Evolutionary conservation across 37 sponge, comb jelly and placozoan species (phyloP).

Genomic region (Trichoplax adhaerens): DNA sequence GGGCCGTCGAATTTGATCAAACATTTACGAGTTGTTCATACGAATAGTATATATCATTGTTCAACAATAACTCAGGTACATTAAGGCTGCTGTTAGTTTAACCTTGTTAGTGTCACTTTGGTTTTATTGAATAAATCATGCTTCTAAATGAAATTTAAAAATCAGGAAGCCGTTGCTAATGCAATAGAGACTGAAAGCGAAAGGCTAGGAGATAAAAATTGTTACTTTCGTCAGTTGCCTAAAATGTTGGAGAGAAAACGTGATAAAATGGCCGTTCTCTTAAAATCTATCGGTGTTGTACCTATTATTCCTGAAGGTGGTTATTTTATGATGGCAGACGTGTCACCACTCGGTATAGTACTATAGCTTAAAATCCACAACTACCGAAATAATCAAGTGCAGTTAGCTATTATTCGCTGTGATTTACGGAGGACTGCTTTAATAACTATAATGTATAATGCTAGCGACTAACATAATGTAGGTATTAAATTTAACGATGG

Average conservation of each 20-base stretch:
- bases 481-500: constrained; percentile 9
- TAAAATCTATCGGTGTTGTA: constrained; percentile 55
- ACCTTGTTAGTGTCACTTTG: too few species aligned
- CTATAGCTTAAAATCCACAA: neutral
- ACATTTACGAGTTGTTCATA: too few species aligned
- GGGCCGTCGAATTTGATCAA: too few species aligned
- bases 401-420: too few species aligned
- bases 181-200: constrained; percentile 47
- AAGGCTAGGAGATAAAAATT: constrained; percentile 26
- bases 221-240: constrained; percentile 58
- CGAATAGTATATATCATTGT: too few species aligned
- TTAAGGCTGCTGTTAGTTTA: too few species aligned
- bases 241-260: constrained; percentile 39
- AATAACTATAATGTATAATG: neutral
- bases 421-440: too few species aligned
- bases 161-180: constrained; percentile 67
- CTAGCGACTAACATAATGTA: neutral
- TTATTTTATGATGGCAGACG: constrained; percentile 88
- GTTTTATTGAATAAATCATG: too few species aligned
- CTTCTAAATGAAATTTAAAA: neutral
- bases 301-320: constrained; percentile 87
- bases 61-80: too few species aligned
- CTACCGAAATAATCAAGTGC: neutral
- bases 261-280: constrained; percentile 42
- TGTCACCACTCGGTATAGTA: constrained; percentile 31